Evolutionary conservation across 2,888 invertebrate species (phyloP).

Genomic region (Himalopsyche kuldschensis): DNA sequence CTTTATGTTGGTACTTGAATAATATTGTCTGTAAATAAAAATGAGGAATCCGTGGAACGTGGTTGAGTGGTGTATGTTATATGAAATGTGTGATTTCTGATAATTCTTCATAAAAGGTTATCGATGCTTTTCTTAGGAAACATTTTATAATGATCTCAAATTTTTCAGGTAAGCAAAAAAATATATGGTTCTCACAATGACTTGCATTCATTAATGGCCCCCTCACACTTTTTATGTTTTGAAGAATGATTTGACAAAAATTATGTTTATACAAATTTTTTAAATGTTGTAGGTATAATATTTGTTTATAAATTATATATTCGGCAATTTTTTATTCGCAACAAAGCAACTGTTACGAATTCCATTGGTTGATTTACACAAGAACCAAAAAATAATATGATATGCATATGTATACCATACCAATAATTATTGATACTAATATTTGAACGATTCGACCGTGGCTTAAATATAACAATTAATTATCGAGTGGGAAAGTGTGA

Average conservation of each 20-base stretch:
- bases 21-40: too few species aligned
- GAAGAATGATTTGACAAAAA: neutral
- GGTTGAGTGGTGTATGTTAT: neutral
- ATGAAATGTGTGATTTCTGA: neutral
- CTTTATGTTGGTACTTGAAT: too few species aligned
- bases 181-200: neutral
- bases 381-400: neutral
- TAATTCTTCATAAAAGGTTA: neutral
- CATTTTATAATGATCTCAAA: neutral
- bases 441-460: too few species aligned
- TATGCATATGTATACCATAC: too few species aligned
- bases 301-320: neutral
- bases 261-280: neutral
- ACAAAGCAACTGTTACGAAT: neutral
- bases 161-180: neutral
- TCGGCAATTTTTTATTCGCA: neutral
- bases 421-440: too few species aligned
- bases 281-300: neutral
- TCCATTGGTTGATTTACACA: neutral
- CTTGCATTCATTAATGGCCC: neutral
- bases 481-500: too few species aligned
- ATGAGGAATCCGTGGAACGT: neutral
- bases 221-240: neutral
- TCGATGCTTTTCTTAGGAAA: neutral
- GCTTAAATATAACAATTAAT: too few species aligned